A percentile compares a stretch with the other conserved stretches of the same genome.
Evolutionary conservation across 1,140 invertebrate genomes (phyloP).

Genomic region (Drosophila paulistorum): DNA sequence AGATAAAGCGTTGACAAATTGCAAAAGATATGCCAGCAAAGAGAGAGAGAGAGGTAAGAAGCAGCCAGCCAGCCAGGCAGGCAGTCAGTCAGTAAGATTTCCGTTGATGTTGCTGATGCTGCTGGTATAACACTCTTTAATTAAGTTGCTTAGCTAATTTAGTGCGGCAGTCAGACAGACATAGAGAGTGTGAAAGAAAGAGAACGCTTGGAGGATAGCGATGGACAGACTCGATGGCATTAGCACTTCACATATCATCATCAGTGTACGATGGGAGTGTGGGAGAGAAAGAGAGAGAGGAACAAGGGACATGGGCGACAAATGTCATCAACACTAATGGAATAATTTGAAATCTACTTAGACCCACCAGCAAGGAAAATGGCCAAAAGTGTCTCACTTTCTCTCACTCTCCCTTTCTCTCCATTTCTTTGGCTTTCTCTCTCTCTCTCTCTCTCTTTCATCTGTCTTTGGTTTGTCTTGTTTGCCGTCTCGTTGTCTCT

Average conservation of each 20-base stretch:
- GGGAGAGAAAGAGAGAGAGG: neutral
- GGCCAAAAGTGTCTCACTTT: slow-evolving; percentile 25
- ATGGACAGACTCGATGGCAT: slow-evolving; percentile 35
- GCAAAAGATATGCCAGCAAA: slow-evolving; percentile 26
- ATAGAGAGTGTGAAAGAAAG: neutral
- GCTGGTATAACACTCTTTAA: slow-evolving; percentile 26
- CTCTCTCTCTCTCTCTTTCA: neutral
- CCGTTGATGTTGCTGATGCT: neutral
- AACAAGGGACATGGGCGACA: slow-evolving; percentile 34
- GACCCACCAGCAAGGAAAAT: slow-evolving; percentile 51
- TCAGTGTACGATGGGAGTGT: neutral
- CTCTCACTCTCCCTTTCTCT: neutral
- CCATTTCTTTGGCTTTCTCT: too few relatives aligned
- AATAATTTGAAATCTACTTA: slow-evolving; percentile 82
- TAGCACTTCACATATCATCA: slow-evolving; percentile 71
- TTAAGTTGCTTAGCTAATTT: slow-evolving; percentile 52
- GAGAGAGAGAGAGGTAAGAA: neutral
- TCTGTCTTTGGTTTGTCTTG: too few relatives aligned
- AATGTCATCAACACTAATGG: slow-evolving; percentile 79
- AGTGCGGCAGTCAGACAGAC: slow-evolving; percentile 20
- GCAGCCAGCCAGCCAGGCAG: neutral
- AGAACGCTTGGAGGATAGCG: neutral
- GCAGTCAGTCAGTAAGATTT: neutral
- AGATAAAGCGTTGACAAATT: slow-evolving; percentile 61
- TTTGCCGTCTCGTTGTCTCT: neutral